These are phyloP conservation scores for Chorisops tibialis DNA, from an alignment of 2,888 invertebrate species.

Conservation along the genomic window DNA sequence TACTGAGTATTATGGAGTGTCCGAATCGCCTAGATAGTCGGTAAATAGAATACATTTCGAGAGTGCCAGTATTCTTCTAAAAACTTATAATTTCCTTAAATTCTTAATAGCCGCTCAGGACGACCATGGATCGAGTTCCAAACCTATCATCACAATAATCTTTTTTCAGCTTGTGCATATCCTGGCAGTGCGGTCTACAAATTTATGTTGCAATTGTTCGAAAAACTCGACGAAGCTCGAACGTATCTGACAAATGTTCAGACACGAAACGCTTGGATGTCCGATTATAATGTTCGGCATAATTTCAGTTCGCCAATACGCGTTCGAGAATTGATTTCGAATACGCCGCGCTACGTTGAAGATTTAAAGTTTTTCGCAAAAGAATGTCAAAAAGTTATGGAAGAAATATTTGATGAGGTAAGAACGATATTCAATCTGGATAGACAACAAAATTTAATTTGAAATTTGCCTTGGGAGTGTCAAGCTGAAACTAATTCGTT, in stretches of 20 bases:
- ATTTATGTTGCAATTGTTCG: slow-evolving; percentile 49
- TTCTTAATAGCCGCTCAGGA: slow-evolving; percentile 42
- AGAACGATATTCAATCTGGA: no score
- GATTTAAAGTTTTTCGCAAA: slow-evolving; percentile 56
- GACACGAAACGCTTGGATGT: slow-evolving; percentile 61
- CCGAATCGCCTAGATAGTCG: slow-evolving; percentile 52
- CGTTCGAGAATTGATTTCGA: slow-evolving; percentile 60
- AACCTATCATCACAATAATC: slow-evolving; percentile 61
- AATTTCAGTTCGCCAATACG: slow-evolving; percentile 66
- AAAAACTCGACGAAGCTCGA: slow-evolving; percentile 48
- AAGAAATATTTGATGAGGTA: slow-evolving; percentile 58
- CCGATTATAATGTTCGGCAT: slow-evolving; percentile 65
- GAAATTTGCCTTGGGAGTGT: no score
- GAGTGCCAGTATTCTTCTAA: not conserved
- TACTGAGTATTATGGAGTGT: slow-evolving; percentile 57
- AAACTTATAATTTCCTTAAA: not conserved
- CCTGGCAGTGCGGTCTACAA: slow-evolving; percentile 60
- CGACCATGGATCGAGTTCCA: slow-evolving; percentile 59
- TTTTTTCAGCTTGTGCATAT: slow-evolving; percentile 63
- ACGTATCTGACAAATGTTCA: slow-evolving; percentile 46
- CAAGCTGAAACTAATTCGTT: no score
- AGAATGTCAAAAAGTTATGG: slow-evolving; percentile 57
- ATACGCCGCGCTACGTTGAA: slow-evolving; percentile 59
- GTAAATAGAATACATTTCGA: slow-evolving; percentile 24
- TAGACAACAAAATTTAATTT: no score